A percentile compares a stretch with the other conserved stretches of the same genome.
Evolutionary conservation across 30 jellyfish, hydroid and myxozoan genomes (phyloP).

Genomic region (Hydractinia echinata): DNA sequence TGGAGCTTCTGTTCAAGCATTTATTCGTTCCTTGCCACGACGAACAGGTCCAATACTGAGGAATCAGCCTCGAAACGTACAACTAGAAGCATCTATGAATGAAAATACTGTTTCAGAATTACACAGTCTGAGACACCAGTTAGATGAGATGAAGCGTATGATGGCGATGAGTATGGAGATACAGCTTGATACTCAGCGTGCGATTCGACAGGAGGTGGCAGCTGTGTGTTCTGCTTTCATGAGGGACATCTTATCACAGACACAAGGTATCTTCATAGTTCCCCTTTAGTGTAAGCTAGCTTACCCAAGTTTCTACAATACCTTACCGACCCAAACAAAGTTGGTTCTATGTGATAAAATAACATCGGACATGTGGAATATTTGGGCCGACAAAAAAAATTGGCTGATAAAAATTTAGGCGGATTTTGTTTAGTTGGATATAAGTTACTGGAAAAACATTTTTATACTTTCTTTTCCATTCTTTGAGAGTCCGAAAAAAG

Average conservation of each 20-base stretch:
- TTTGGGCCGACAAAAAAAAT: too few species aligned
- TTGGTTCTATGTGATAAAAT: too few species aligned
- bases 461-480: too few species aligned
- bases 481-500: too few species aligned
- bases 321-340: too few species aligned
- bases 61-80: background rate
- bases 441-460: too few species aligned
- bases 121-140: conserved; percentile 35
- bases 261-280: background rate
- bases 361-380: too few species aligned
- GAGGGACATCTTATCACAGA: conserved; percentile 21
- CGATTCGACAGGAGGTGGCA: conserved; percentile 82
- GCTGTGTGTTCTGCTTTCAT: conserved; percentile 73
- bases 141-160: conserved; percentile 76
- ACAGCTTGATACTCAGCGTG: conserved; percentile 82
- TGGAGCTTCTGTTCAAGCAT: conserved; percentile 59
- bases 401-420: too few species aligned
- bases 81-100: background rate
- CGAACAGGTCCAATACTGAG: background rate
- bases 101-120: conserved; percentile 40
- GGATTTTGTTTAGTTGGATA: too few species aligned
- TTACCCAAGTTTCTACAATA: too few species aligned
- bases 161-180: conserved; percentile 63
- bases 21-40: conserved; percentile 52
- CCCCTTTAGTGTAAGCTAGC: too few species aligned